phyloP scores from a whole-genome alignment of 2,888 invertebrate species.

The Plebejus argus region DNA sequence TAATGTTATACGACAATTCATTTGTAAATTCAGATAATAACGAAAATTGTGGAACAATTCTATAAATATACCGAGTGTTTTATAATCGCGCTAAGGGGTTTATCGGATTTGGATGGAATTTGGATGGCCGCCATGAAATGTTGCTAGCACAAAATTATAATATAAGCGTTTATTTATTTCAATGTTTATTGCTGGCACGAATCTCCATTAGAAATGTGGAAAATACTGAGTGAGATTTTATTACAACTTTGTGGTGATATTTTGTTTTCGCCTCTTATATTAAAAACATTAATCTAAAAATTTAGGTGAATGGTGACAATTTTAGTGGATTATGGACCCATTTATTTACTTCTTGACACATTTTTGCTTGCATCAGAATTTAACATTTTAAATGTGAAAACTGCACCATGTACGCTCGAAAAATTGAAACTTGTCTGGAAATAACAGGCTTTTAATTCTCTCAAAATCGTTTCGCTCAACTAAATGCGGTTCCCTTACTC shows the following conservation, averaged over 20 bases:
- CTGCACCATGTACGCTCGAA: background rate
- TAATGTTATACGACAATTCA: no score
- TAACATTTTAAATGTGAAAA: background rate
- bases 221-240: background rate
- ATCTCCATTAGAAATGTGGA: conserved; percentile 1
- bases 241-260: background rate
- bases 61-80: conserved; percentile 18
- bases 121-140: conserved; percentile 23
- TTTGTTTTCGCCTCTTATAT: background rate
- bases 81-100: conserved; percentile 5
- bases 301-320: background rate
- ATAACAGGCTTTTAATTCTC: background rate
- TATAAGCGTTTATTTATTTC: background rate
- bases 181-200: background rate
- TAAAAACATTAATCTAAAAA: background rate
- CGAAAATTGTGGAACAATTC: conserved; percentile 1
- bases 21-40: background rate
- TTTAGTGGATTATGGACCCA: background rate
- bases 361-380: background rate
- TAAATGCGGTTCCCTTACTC: background rate
- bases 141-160: conserved; percentile 5
- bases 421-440: background rate
- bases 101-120: conserved; percentile 25
- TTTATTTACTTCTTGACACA: background rate
- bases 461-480: background rate